Evolutionary conservation across 2,797 vertebrate species (phyloP), one percentile per base, ranked within the genome.

Genomic region (Hydrolagus colliei): DNA sequence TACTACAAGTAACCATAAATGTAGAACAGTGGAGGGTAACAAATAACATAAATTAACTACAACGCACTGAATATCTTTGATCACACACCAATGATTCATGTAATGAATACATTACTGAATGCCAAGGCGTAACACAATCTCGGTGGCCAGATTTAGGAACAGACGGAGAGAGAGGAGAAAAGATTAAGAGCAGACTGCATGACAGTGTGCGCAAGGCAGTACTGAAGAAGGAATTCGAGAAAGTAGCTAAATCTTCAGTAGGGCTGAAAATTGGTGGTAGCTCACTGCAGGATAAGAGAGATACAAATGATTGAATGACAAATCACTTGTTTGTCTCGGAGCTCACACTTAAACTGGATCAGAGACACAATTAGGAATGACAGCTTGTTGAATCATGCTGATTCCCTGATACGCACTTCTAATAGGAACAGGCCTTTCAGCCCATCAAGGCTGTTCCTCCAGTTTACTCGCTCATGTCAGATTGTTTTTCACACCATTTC

Each of bases 91-190:
- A 13, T 71, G 79, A 68, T 18, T 52, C 4, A 0, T 68, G 14
- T 35, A 84, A 84, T 84, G 67, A 71, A 84, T 80, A 84, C 41
- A 18, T 27, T 71, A 18, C 16, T 20, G 65, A 71, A 84, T 84
- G 79, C 79, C 79, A 84, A 84, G 32, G 20, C 27, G 20, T 84
- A 84, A 84, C n/a, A 71, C 27, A 35, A 52, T 84, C 16, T 52
- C 41, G 18, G 8, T 68, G 12, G 65, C 79, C 79, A 68, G 65
- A 84, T 71, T 68, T 84, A 16, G 4, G 32, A 71, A 71, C 79
- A 71, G 65, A 52, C 67, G 65, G 79, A 71, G 65, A 11, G 14
- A 52, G 10, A 18, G 79, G 32, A 71, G 61, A 35, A 67, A 16
- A 27, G 65, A 32, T 32, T 13, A 18, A 20, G 63, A 84, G 41